Conservation (phyloP, 2,113 vertebrate species). For the chimpanzee (Pan troglodytes) region NHGRI_mPanTro3-v2.1_pri NC_072402.2:172526001-172526500, state of each 20-base stretch:
- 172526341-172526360: accelerated
- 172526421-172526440: accelerated
- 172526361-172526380: no score
- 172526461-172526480: neutral
- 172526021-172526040: neutral
- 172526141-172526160: no score
- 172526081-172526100: neutral
- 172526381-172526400: neutral
- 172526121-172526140: neutral
- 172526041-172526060: neutral
- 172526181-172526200: no score
- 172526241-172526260: neutral
- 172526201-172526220: accelerated
- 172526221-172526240: accelerated
- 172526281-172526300: accelerated
- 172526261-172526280: neutral
- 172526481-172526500: no score
- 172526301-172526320: accelerated
- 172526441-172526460: accelerated
- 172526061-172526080: accelerated
- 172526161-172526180: accelerated
- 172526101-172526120: accelerated
- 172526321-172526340: accelerated
- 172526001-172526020: neutral
- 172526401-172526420: neutral